Percentiles rank a stretch among this genome's conserved stretches.
Conservation (phyloP, 2,888 invertebrate genomes). For the Eupithecia exiguata region DNA sequence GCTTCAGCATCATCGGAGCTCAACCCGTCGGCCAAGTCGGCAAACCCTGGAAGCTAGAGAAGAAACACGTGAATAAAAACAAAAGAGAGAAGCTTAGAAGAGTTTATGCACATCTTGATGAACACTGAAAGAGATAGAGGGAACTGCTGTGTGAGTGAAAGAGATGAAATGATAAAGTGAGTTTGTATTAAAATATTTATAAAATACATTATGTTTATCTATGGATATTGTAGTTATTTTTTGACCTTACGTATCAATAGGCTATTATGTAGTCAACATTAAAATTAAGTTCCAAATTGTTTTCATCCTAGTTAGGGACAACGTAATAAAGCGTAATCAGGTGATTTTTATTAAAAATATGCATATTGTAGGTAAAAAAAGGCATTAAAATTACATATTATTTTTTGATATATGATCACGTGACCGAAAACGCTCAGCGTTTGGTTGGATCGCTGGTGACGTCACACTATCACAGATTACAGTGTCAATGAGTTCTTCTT, state of each 20-base stretch:
- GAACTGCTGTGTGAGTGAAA: conserved; percentile 38
- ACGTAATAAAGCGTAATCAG: too few relatives aligned
- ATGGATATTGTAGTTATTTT: conserved; percentile 8
- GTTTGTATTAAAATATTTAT: conserved; percentile 15
- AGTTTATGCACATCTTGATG: conserved; percentile 92
- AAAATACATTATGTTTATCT: conserved; percentile 28
- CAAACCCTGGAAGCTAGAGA: conserved; percentile 91
- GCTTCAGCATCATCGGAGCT: conserved; percentile 62
- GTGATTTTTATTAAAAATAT: too few relatives aligned
- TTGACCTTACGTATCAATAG: neutral
- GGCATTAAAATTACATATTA: too few relatives aligned
- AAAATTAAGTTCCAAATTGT: too few relatives aligned
- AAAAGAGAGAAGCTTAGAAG: conserved; percentile 96
- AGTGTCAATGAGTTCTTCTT: too few relatives aligned
- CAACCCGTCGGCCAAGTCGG: conserved; percentile 60
- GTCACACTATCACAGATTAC: too few relatives aligned
- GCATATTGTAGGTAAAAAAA: too few relatives aligned
- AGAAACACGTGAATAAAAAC: conserved; percentile 94
- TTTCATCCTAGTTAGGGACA: too few relatives aligned
- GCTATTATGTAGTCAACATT: too few relatives aligned
- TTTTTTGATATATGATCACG: too few relatives aligned
- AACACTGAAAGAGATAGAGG: conserved; percentile 80
- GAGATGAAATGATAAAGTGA: neutral
- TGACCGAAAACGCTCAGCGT: too few relatives aligned
- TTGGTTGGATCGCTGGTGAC: too few relatives aligned